phyloP scores from a whole-genome alignment of 1,140 invertebrate species.

The Drosophila miranda region DNA sequence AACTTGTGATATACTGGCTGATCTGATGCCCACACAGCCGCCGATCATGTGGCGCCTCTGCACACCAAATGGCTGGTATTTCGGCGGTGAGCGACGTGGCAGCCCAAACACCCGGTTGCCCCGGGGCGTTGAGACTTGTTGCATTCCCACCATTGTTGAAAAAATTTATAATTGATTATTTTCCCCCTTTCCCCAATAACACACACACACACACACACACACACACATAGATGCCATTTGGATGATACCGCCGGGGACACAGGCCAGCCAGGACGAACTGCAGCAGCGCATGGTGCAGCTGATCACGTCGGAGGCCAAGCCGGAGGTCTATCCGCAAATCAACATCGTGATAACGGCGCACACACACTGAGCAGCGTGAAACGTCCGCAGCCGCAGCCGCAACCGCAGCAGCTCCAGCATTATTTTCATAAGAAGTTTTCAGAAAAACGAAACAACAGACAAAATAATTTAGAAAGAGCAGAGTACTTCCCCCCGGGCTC shows the following conservation, averaged over 20 bases:
- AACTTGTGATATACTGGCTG: constrained; percentile 86
- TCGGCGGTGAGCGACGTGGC: constrained; percentile 87
- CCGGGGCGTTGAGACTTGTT: not conserved
- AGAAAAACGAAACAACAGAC: too few relatives aligned
- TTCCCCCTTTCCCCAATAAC: not conserved
- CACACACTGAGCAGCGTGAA: constrained; percentile 63
- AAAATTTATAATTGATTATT: not conserved
- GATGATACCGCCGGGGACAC: constrained; percentile 76
- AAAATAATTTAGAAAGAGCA: too few relatives aligned
- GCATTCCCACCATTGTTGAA: not conserved
- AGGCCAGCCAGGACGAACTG: constrained; percentile 74
- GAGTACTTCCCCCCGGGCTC: too few relatives aligned
- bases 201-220: too few relatives aligned
- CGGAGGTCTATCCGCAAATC: constrained; percentile 79
- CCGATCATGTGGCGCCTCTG: constrained; percentile 91
- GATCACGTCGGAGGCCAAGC: constrained; percentile 68
- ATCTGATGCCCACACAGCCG: constrained; percentile 88
- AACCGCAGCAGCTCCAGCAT: constrained; percentile 1
- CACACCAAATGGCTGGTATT: constrained; percentile 90
- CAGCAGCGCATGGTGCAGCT: constrained; percentile 79
- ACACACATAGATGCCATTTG: constrained; percentile 59
- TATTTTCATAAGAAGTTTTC: too few relatives aligned
- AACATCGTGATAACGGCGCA: constrained; percentile 82
- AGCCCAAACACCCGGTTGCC: not conserved
- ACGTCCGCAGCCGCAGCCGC: constrained; percentile 1